A percentile compares a stretch with the other conserved stretches of the same genome.
These are phyloP conservation scores for Lutraria lutraria DNA, from an alignment of 2,888 invertebrate species.

Conservation along the genomic window DNA sequence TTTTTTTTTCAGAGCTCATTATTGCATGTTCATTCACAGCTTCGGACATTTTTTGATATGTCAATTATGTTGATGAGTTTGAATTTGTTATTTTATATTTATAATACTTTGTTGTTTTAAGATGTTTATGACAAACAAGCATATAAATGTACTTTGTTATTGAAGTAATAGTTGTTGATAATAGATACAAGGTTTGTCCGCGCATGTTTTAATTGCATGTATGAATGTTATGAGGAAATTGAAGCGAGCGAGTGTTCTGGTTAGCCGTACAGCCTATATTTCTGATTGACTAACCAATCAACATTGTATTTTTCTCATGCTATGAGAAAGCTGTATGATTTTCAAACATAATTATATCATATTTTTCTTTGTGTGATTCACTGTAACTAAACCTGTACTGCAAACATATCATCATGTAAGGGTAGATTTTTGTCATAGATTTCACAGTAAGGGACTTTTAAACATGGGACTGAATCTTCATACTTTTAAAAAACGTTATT, in stretches of 20 bases:
- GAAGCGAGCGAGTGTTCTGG: background rate
- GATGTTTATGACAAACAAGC: slow-evolving; percentile 40
- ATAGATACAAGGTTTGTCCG: background rate
- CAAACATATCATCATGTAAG: slow-evolving; percentile 10
- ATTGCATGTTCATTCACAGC: slow-evolving; percentile 10
- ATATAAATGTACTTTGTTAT: slow-evolving; percentile 1
- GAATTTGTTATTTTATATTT: slow-evolving; percentile 28
- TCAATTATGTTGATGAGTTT: slow-evolving; percentile 12
- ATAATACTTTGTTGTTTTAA: slow-evolving; percentile 31
- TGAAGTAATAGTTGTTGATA: slow-evolving; percentile 5
- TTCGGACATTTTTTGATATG: slow-evolving; percentile 25
- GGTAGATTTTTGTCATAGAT: slow-evolving; percentile 23
- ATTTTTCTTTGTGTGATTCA: background rate
- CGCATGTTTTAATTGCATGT: slow-evolving; percentile 12
- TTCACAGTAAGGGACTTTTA: slow-evolving; percentile 7
- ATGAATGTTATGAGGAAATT: background rate
- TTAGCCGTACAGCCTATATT: background rate
- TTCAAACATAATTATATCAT: slow-evolving; percentile 14
- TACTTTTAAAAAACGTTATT: background rate
- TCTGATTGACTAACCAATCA: slow-evolving; percentile 7
- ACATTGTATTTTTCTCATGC: background rate
- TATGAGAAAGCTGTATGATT: background rate
- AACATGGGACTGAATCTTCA: background rate
- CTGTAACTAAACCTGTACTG: background rate
- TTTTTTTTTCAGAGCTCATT: slow-evolving; percentile 22